Evolutionary conservation across 2,797 vertebrate species (phyloP).

Genomic region (Petrocephalus schoutedeni): DNA sequence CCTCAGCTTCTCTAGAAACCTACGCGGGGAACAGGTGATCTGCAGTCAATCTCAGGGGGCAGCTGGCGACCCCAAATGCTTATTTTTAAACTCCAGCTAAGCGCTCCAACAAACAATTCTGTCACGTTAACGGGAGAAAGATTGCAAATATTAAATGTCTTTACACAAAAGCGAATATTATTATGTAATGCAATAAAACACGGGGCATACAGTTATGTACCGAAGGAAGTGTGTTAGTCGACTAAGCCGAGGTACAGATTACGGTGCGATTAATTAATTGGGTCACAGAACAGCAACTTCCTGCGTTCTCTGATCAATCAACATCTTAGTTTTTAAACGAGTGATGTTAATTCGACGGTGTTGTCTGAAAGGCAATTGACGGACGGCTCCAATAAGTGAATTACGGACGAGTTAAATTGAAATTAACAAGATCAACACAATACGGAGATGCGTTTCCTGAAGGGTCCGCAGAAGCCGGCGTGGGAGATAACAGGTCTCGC

Average conservation of each 20-base stretch:
- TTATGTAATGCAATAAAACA: background rate
- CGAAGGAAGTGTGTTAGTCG: background rate
- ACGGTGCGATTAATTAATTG: conserved; percentile 5
- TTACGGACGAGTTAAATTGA: background rate
- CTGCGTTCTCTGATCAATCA: conserved; percentile 5
- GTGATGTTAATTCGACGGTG: conserved; percentile 7
- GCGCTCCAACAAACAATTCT: background rate
- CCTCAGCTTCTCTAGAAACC: background rate
- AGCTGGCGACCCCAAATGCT: background rate
- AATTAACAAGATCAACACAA: conserved; percentile 4
- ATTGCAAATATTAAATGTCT: background rate
- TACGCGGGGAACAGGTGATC: background rate
- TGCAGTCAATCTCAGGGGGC: background rate
- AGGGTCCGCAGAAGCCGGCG: background rate
- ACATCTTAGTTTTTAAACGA: background rate
- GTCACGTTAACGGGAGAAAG: background rate
- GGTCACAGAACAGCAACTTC: background rate
- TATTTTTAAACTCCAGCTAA: background rate
- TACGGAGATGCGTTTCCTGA: background rate
- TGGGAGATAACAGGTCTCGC: background rate
- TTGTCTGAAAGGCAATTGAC: background rate
- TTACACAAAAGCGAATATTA: background rate
- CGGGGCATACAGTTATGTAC: background rate
- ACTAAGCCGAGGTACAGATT: background rate
- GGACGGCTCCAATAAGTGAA: background rate